Evolutionary conservation across 2,888 invertebrate species (phyloP), one percentile per base, ranked within the genome.

Genomic region (Dolichopus griseipennis): DNA sequence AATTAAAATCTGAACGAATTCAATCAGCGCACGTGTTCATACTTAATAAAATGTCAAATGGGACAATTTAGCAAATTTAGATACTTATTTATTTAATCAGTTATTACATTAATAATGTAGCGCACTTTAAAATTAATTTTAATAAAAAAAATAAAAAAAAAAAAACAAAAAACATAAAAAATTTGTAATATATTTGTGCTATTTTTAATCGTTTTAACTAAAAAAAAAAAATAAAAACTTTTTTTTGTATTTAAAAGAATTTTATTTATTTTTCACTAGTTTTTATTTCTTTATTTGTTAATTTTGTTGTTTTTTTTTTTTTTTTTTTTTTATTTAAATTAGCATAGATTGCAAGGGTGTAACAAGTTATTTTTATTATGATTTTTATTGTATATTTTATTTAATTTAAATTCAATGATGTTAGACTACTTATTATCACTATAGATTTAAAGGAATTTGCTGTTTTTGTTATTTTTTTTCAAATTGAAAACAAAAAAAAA

Each of bases 381-480:
- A 27, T 27, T 27, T 27, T 27, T 27, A 27, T 27, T 27, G 27
- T 27, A 4, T 27, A 27, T 27, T 27, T 62, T 62, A 15, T 52
- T 52, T 27, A 27, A 41, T 27, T 18, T 6, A 18, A 52, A 52
- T 52, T 52, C 52, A 52, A 52, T 52, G 52, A 18, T 18, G 15
- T 52, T 52, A 52, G 52, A 52, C 52, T 52, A 52, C 52, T 52
- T 52, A 52, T 52, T 52, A 52, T 52, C 52, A 52, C 9, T 52
- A 18, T 52, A 52, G 18, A 52, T 4, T 5, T 52, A 12, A 52
- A 52, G 52, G 52, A 52, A 52, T 52, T 52, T 7, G 10, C 4
- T 34, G 12, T 10, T 43, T 9, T 43, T 9, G 43, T 43, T 43
- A 10, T 43, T 43, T 3, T 10, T 3, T 43, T 43, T 43, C 8